A percentile compares a stretch with the other conserved stretches of the same genome.
These are phyloP conservation scores for Microcaecilia unicolor DNA, from an alignment of 2,797 vertebrate species.

Conservation along the genomic window DNA sequence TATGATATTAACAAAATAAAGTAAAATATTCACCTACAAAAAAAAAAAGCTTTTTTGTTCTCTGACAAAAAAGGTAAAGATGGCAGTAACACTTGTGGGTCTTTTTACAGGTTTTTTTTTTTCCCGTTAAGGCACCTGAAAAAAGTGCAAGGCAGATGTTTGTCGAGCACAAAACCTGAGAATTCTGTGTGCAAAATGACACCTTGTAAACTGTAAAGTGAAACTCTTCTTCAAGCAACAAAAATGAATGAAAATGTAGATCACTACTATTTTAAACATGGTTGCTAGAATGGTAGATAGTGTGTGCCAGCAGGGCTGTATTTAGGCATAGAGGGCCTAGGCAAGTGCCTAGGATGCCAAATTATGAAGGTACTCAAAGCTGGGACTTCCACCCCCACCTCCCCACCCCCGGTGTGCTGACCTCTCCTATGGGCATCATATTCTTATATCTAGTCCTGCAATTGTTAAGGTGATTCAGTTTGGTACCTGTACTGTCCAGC, in stretches of 20 bases:
- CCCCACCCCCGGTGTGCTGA: too few species aligned
- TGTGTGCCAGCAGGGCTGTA: too few species aligned
- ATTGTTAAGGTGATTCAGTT: conserved; percentile 11
- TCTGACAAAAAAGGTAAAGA: conserved; percentile 32
- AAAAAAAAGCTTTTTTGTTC: conserved; percentile 16
- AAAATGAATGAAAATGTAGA: conserved; percentile 30
- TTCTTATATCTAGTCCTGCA: neutral
- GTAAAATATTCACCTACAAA: too few species aligned
- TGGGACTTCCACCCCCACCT: too few species aligned
- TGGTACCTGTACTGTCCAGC: conserved; percentile 66
- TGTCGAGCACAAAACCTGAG: conserved; percentile 63
- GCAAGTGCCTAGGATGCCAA: too few species aligned
- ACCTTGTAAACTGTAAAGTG: conserved; percentile 49
- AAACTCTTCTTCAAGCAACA: conserved; percentile 46
- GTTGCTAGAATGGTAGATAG: conserved; percentile 23
- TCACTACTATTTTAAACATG: conserved; percentile 19
- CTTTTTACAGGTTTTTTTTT: conserved; percentile 13
- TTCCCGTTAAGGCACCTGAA: conserved; percentile 29
- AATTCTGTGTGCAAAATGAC: conserved; percentile 42
- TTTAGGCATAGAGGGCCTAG: too few species aligned
- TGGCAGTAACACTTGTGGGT: too few species aligned
- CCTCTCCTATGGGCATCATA: too few species aligned
- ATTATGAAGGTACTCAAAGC: too few species aligned
- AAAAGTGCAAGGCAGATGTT: conserved; percentile 34
- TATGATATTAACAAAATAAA: too few species aligned